Evolutionary conservation across 1,140 invertebrate species (phyloP).

Genomic region (Zaprionus camerounensis): DNA sequence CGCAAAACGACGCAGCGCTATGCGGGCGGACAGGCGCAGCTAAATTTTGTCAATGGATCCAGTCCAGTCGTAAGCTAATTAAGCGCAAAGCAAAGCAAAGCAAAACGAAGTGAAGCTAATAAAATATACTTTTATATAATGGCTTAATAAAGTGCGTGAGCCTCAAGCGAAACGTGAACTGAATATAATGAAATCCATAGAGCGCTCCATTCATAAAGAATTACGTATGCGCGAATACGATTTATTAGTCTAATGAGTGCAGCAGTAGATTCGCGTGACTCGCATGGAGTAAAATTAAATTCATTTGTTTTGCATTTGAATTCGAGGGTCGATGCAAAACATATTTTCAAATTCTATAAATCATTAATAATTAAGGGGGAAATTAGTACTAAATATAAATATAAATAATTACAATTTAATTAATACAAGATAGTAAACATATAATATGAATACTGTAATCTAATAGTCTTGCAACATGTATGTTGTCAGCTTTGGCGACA

Average conservation of each 20-base stretch:
- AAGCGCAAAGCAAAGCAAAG: constrained; percentile 62
- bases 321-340: constrained; percentile 11
- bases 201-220: constrained; percentile 46
- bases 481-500: not conserved
- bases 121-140: constrained; percentile 70
- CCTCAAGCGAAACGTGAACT: constrained; percentile 52
- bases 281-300: constrained; percentile 35
- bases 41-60: constrained; percentile 55
- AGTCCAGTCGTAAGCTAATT: constrained; percentile 57
- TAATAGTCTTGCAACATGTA: not conserved
- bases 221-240: constrained; percentile 53
- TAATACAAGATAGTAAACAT: too few species aligned
- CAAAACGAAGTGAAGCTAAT: constrained; percentile 41
- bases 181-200: constrained; percentile 63
- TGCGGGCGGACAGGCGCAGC: constrained; percentile 2
- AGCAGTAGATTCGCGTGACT: constrained; percentile 71
- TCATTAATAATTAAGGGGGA: not conserved
- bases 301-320: constrained; percentile 37
- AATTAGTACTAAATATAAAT: not conserved
- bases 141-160: constrained; percentile 76
- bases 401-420: not conserved
- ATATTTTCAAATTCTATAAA: constrained; percentile 32
- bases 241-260: constrained; percentile 72
- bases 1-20: constrained; percentile 55
- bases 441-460: not conserved